Evolutionary conservation across 2,113 vertebrate species (phyloP).

Genomic region (Mormyrus lacerda): DNA sequence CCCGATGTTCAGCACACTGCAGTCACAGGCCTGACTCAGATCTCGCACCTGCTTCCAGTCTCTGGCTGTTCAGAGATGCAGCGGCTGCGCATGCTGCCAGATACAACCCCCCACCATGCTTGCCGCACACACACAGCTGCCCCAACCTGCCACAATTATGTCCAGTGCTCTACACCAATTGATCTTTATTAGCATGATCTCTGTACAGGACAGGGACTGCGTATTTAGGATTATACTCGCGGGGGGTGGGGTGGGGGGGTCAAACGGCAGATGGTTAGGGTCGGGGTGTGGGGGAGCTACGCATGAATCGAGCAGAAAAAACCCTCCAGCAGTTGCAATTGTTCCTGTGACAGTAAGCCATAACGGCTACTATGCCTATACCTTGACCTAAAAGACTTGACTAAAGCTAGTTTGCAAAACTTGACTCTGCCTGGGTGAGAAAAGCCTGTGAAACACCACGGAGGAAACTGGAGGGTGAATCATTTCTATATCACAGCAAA

Average conservation of each 20-base stretch:
- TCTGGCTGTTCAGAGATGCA: background rate
- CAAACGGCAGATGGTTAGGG: background rate
- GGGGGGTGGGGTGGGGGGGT: background rate
- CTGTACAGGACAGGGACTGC: background rate
- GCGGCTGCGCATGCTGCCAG: background rate
- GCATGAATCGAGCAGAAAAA: background rate
- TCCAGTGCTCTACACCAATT: background rate
- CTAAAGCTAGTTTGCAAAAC: background rate
- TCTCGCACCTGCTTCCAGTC: background rate
- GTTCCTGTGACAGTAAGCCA: background rate
- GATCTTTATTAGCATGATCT: background rate
- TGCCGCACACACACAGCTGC: background rate
- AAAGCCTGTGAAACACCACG: background rate
- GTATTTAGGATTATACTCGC: background rate
- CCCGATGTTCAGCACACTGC: background rate
- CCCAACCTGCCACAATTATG: background rate
- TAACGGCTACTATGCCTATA: background rate
- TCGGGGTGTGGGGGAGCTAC: background rate
- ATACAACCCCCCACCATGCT: background rate
- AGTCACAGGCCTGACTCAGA: background rate
- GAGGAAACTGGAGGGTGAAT: background rate
- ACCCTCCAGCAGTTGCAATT: background rate
- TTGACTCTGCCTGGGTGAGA: background rate
- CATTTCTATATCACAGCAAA: background rate
- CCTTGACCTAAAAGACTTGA: background rate